Evolutionary conservation across 2,797 vertebrate species (phyloP).

Genomic region (Sebastes trivittatus): DNA sequence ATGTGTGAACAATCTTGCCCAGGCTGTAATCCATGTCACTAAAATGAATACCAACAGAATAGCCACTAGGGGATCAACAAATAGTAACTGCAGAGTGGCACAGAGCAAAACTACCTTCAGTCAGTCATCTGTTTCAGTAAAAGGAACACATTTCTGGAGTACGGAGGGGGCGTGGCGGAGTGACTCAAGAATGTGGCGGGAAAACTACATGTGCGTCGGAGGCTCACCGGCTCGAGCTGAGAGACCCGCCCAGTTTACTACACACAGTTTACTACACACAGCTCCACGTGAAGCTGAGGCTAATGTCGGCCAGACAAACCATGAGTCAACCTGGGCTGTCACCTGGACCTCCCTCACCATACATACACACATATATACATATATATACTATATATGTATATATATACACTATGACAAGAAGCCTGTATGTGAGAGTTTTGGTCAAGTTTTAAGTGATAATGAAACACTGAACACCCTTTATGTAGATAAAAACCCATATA

Average conservation of each 20-base stretch:
- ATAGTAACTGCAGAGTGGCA: too few species aligned
- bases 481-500: not conserved
- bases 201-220: conserved; percentile 7
- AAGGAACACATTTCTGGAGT: too few species aligned
- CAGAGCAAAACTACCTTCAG: too few species aligned
- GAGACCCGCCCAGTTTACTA: conserved; percentile 56
- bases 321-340: conserved; percentile 18
- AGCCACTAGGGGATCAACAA: too few species aligned
- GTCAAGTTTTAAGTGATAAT: not conserved
- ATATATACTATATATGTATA: too few species aligned
- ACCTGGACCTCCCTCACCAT: not conserved
- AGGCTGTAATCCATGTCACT: too few species aligned
- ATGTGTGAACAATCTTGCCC: too few species aligned
- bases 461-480: not conserved
- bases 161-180: not conserved
- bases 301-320: conserved; percentile 42
- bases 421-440: not conserved
- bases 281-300: conserved; percentile 67
- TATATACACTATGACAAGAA: not conserved
- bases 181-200: conserved; percentile 67
- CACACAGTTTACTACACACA: not conserved
- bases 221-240: not conserved
- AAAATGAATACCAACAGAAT: too few species aligned
- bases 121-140: too few species aligned
- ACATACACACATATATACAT: not conserved